Percentiles rank a stretch among this genome's conserved stretches.
Conservation (phyloP, 2,797 vertebrate species). For the Myotis vivesi region DNA sequence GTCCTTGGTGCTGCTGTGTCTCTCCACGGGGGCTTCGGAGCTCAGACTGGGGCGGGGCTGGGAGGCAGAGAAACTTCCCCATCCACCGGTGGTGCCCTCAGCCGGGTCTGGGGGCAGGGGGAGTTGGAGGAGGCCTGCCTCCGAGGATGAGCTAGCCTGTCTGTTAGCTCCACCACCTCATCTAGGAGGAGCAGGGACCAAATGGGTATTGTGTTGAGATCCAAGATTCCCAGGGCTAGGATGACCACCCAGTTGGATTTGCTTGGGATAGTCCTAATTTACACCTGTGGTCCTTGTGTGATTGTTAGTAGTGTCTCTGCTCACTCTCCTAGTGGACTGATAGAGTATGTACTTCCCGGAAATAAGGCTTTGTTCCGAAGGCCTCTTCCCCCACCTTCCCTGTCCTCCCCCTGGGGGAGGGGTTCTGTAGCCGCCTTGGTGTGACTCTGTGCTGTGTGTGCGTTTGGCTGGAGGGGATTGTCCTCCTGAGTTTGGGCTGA, state of each 20-base stretch:
- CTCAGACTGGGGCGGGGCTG: not conserved
- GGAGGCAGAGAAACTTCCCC: not conserved
- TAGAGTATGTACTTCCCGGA: not conserved
- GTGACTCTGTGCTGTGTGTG: not conserved
- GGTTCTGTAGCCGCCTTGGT: not conserved
- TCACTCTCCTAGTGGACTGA: not conserved
- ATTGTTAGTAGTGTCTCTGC: not conserved
- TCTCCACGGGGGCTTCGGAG: not conserved
- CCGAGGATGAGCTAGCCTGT: not conserved
- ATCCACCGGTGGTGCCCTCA: not conserved
- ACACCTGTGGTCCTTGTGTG: not conserved
- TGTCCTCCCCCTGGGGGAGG: not conserved
- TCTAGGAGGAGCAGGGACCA: not conserved
- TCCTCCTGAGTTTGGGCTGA: not conserved
- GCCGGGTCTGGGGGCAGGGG: no score
- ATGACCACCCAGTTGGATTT: not conserved
- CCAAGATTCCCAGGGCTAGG: not conserved
- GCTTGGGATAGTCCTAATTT: not conserved
- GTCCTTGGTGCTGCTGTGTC: conserved; percentile 69
- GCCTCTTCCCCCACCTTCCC: not conserved
- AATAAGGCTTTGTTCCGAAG: not conserved
- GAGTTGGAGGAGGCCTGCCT: not conserved
- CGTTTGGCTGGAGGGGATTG: not conserved
- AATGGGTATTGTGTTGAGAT: not conserved
- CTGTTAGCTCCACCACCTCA: not conserved